A percentile compares a stretch with the other conserved stretches of the same genome.
phyloP scores from a whole-genome alignment of 1,140 invertebrate species.

The Phymorhynchus buccinoides region DNA sequence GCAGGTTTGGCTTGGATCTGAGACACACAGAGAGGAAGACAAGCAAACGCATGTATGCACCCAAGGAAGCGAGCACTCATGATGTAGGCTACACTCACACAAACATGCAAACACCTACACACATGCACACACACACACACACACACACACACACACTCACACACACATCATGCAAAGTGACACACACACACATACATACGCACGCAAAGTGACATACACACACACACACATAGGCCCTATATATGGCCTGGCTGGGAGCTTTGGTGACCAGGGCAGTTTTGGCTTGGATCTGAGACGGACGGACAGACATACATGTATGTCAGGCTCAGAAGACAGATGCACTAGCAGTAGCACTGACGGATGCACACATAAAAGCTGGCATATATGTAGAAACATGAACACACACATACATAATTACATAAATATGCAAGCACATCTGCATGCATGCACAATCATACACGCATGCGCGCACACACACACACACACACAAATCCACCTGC shows the following conservation, averaged over 20 bases:
- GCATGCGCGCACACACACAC: conserved; percentile 14
- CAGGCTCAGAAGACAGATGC: no score
- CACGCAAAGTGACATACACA: conserved; percentile 7
- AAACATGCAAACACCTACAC: neutral
- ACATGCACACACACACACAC: neutral
- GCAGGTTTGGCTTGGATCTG: conserved; percentile 41
- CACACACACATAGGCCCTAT: conserved; percentile 5
- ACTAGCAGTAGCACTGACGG: no score
- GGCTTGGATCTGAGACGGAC: no score
- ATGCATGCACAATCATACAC: conserved; percentile 7
- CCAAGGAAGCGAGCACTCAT: no score
- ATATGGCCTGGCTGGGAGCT: neutral
- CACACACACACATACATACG: conserved; percentile 13
- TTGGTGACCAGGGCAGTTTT: no score
- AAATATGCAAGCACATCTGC: neutral
- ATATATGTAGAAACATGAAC: neutral
- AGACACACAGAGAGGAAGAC: no score
- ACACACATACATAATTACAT: no score
- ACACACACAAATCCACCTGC: conserved; percentile 3
- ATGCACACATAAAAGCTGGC: neutral
- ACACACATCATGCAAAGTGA: conserved; percentile 4
- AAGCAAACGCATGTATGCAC: neutral
- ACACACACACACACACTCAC: conserved; percentile 21
- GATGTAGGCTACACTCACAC: neutral
- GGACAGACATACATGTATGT: no score